phyloP scores from a whole-genome alignment of 2,113 vertebrate genomes.

The Cacatua alba region DNA sequence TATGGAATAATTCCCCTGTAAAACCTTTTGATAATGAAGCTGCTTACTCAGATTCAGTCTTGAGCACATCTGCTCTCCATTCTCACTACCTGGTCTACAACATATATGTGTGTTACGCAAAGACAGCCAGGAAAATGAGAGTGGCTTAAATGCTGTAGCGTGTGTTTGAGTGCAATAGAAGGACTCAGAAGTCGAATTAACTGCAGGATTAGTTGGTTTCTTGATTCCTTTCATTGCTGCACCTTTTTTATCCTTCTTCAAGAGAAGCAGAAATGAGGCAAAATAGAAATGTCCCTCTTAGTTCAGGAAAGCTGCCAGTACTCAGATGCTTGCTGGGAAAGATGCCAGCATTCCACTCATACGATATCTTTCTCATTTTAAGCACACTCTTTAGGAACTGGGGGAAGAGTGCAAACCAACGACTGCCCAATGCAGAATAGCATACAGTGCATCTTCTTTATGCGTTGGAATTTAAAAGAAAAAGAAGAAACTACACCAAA shows the following conservation, averaged over 20 bases:
- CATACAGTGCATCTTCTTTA: not conserved
- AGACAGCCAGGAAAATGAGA: not conserved
- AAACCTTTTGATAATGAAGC: not conserved
- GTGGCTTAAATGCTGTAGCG: not conserved
- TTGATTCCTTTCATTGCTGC: not conserved
- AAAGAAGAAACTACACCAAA: not conserved
- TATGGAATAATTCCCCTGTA: not conserved
- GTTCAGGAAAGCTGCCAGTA: slow-evolving; percentile 35
- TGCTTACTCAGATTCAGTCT: not conserved
- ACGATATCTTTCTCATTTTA: slow-evolving; percentile 17
- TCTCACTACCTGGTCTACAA: not conserved
- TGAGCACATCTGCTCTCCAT: not conserved
- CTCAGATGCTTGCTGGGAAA: slow-evolving; percentile 32
- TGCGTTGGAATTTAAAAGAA: not conserved
- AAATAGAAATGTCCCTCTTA: slow-evolving; percentile 34
- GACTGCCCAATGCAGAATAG: not conserved
- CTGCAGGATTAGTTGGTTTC: not conserved
- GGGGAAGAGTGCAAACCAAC: not conserved
- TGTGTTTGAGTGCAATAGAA: not conserved
- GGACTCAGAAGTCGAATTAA: not conserved
- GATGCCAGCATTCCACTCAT: slow-evolving; percentile 41
- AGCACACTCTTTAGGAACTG: not conserved
- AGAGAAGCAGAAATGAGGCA: slow-evolving; percentile 14
- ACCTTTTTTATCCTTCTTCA: not conserved
- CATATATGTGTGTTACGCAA: not conserved